Evolutionary conservation across 2,113 vertebrate genomes (phyloP), one percentile per base, ranked within the genome.

Genomic region (Ammodytes dubius): DNA sequence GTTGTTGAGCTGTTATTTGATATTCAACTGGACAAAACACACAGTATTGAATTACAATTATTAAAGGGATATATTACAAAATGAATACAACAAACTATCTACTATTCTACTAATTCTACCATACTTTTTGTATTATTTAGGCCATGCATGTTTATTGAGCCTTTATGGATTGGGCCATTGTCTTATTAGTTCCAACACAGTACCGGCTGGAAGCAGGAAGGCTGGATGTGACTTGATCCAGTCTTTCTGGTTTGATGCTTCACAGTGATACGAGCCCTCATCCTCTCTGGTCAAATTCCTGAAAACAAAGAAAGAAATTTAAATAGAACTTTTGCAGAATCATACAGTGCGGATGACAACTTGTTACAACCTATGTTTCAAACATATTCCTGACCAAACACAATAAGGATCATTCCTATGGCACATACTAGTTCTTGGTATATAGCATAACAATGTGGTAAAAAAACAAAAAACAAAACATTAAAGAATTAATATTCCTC

Each of bases 221-320:
- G 92, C 95, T 27, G 88, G 42, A 46, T 86, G 83, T 0, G 95
- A 96, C 75, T 54, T 87, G 63, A 94, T 63, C 6, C 80, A 89
- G 61, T 92, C 91, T 49, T 65, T 81, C 65, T 85, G 86, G 79
- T 95, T 95, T 57, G 76, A 84, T 52, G 84, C 95, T 86, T 94
- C 94, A 81, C 95, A 96, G 84, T 94, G 87, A 88, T 95, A 96
- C 6, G 13, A 93, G 49, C 95, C 95, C 58, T 94, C 93, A 10
- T 96, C 93, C 17, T 92, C 89, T 53, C 72, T 75, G 10, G 85
- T 92, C 78, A 95, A 92, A 70, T 93, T 95, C 52, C 95, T 96
- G 84, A 59, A n/a, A 77, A 73, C 42, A 81, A n/a, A 74, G 11
- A 6, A 1, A 70, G 11, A 85, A 46, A 75, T 12, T 49, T 39